Evolutionary conservation across 2,113 vertebrate species (phyloP), one percentile per base, ranked within the genome.

Genomic region (Oxyura jamaicensis): DNA sequence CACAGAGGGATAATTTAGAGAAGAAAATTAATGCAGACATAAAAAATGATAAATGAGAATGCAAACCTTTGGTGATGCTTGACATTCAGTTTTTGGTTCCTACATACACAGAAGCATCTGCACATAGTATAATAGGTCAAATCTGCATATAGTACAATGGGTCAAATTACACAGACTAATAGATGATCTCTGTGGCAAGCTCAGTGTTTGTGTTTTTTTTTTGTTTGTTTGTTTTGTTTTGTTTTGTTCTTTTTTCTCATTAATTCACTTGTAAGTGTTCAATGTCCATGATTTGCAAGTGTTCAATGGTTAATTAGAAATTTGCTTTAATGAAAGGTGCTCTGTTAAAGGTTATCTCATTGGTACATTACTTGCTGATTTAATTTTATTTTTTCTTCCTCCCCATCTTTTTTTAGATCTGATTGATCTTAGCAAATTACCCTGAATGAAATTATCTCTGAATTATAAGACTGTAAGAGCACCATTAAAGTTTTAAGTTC

Each of bases 401-500:
- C 19, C 25, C 22, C 48, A 13, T 79, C 68, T 91, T 80, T 83
- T 93, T 94, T 87, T 90, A 86, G 56, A 39, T 88, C 67, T 93
- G 73, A 83, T 33, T 82, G 33, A 75, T 92, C 46, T 88, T 80
- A 91, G 66, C 4, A 6, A 88, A 86, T 76, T 90, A 79, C 59
- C 35, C n/a, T 87, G 82, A 71, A 36, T 86, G 69, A 96, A 92
- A 81, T 91, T 86, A 76, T 91, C 63, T 90, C 73, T 44, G 17
- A 96, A 82, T 96, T 94, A 74, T 31, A 53, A 86, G 59, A 52
- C 35, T 86, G 18, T 90, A 86, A 89, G 62, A 26, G 35, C 67
- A 60, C 77, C 46, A 92, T 93, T 95, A 87, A 92, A 88, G 50
- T 93, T 84, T 95, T 94, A 94, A 93, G 83, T 93, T 97, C 91